Evolutionary conservation across 2,888 invertebrate genomes (phyloP).

Genomic region (Drosophila aldrichi): DNA sequence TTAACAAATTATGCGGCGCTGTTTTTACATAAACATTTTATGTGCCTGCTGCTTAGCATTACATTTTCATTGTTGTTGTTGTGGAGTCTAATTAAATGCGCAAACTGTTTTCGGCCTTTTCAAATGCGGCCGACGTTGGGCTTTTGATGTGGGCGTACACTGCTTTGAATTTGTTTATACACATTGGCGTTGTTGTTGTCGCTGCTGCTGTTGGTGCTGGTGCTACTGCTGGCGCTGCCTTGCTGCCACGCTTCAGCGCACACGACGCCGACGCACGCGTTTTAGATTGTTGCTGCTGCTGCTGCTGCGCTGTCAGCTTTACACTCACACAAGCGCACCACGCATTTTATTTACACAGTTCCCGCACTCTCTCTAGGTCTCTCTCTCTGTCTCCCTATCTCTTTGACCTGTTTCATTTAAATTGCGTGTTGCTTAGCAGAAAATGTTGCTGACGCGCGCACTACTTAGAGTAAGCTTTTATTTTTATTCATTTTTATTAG

Average conservation of each 20-base stretch:
- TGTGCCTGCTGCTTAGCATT: conserved; percentile 55
- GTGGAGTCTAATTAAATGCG: conserved; percentile 74
- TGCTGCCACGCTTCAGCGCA: conserved; percentile 68
- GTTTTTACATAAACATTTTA: conserved; percentile 63
- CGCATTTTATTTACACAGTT: conserved; percentile 37
- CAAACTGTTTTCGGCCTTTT: conserved; percentile 65
- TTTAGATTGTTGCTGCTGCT: conserved; percentile 54
- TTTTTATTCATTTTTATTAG: conserved; percentile 32
- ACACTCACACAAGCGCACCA: conserved; percentile 45
- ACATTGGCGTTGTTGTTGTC: conserved; percentile 48
- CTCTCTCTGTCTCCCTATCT: conserved; percentile 2
- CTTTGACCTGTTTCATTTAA: conserved; percentile 53
- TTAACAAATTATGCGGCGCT: conserved; percentile 70
- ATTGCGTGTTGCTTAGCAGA: conserved; percentile 36
- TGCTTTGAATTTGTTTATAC: conserved; percentile 73
- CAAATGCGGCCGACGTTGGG: conserved; percentile 51
- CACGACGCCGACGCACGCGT: conserved; percentile 61
- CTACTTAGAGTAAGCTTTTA: conserved; percentile 28
- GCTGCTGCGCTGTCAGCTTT: conserved; percentile 50
- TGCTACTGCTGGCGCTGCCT: conserved; percentile 30
- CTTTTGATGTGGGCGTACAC: conserved; percentile 74
- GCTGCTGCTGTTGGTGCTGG: conserved; percentile 20
- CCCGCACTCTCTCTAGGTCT: neutral
- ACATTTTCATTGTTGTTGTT: conserved; percentile 30
- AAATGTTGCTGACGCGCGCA: conserved; percentile 55